A percentile compares a stretch with the other conserved stretches of the same genome.
Conservation (phyloP, 2,888 invertebrate genomes). For the Ophion ellenae region DNA sequence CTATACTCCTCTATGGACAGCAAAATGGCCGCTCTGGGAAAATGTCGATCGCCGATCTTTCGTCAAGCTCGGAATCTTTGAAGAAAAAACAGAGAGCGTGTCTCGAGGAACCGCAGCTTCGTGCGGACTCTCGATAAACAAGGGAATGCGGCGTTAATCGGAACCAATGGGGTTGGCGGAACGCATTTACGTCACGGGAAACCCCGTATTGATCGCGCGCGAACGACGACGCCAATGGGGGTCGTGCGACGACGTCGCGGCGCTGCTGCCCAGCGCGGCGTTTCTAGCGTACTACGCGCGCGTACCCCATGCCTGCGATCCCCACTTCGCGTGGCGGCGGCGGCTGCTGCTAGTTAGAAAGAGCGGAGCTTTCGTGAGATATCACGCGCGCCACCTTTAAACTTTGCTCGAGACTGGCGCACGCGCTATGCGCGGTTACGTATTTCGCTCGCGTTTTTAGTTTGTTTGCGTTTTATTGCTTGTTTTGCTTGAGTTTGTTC, state of each 20-base stretch:
- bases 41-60: too few relatives aligned
- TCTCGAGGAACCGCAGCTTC: constrained; percentile 39
- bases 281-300: constrained; percentile 8
- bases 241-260: constrained; percentile 48
- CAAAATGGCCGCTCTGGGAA: too few relatives aligned
- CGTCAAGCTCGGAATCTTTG: too few relatives aligned
- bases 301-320: constrained; percentile 14
- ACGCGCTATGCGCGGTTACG: background rate
- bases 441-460: background rate
- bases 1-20: too few relatives aligned
- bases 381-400: constrained; percentile 24
- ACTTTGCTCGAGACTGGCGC: background rate
- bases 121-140: constrained; percentile 85
- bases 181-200: constrained; percentile 85
- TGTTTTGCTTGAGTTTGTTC: background rate
- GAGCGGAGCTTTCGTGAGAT: background rate
- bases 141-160: constrained; percentile 85
- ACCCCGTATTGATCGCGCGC: constrained; percentile 84
- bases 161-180: constrained; percentile 84
- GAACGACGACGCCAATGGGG: constrained; percentile 72
- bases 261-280: constrained; percentile 29
- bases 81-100: background rate
- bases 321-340: background rate
- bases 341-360: too few relatives aligned
- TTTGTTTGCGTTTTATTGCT: background rate